Evolutionary conservation across 2,797 vertebrate genomes (phyloP).

Genomic region (Acanthurus tractus): DNA sequence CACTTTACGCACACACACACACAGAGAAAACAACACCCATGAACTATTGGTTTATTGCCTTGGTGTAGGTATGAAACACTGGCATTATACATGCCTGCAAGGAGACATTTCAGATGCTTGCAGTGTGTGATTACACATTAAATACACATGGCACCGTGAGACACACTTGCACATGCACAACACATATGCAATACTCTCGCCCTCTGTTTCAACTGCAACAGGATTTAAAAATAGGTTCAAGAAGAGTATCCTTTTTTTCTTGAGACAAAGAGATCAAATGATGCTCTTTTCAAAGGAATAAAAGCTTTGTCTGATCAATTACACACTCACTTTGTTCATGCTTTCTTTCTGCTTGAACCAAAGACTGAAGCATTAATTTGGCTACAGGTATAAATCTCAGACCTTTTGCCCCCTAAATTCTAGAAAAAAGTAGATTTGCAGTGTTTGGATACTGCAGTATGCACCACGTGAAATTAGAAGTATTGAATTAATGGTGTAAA

Average conservation of each 20-base stretch:
- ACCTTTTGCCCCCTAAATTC: background rate
- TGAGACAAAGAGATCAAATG: constrained; percentile 50
- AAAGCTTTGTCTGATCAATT: constrained; percentile 55
- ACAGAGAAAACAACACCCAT: constrained; percentile 3
- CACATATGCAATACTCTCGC: constrained; percentile 24
- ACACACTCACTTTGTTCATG: constrained; percentile 38
- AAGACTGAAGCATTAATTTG: constrained; percentile 26
- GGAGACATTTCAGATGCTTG: constrained; percentile 1
- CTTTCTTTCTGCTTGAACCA: constrained; percentile 42
- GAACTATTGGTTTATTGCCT: constrained; percentile 20
- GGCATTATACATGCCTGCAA: constrained; percentile 26
- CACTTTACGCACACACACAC: constrained; percentile 27
- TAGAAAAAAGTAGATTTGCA: constrained; percentile 26
- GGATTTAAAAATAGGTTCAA: constrained; percentile 55
- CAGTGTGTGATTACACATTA: constrained; percentile 17
- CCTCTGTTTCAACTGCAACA: constrained; percentile 59
- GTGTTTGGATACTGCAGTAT: constrained; percentile 9
- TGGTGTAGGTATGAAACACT: constrained; percentile 39
- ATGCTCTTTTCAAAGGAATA: constrained; percentile 48
- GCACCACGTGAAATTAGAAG: background rate
- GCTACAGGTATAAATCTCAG: constrained; percentile 39
- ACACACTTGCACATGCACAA: constrained; percentile 10
- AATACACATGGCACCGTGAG: constrained; percentile 14
- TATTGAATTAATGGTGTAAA: constrained; percentile 36
- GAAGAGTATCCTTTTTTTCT: constrained; percentile 37